Evolutionary conservation across 2,888 invertebrate genomes (phyloP).

Genomic region (Tachystola acroxantha): DNA sequence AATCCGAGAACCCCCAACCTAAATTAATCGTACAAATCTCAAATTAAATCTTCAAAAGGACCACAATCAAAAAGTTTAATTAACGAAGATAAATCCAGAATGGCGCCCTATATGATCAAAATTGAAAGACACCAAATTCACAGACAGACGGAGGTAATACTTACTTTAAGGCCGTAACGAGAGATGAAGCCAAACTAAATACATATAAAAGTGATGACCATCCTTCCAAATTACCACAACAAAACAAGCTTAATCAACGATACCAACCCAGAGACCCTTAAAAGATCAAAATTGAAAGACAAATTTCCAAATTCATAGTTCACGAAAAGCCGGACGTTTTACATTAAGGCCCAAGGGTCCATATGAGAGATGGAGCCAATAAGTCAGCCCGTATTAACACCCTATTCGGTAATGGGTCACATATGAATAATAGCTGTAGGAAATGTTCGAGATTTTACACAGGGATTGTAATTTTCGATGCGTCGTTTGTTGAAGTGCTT

Average conservation of each 20-base stretch:
- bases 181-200: too few species aligned
- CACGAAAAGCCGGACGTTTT: slow-evolving; percentile 4
- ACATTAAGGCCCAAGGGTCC: slow-evolving; percentile 39
- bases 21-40: too few species aligned
- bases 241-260: background rate
- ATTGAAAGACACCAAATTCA: too few species aligned
- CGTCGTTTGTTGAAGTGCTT: slow-evolving; percentile 1
- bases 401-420: slow-evolving; percentile 56
- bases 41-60: too few species aligned
- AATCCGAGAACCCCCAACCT: too few species aligned
- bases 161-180: too few species aligned
- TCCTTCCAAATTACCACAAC: too few species aligned
- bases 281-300: slow-evolving; percentile 2
- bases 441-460: slow-evolving; percentile 45
- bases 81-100: too few species aligned
- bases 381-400: slow-evolving; percentile 70
- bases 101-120: too few species aligned
- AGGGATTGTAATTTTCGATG: slow-evolving; percentile 22
- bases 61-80: too few species aligned
- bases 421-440: slow-evolving; percentile 62
- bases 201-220: too few species aligned
- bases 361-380: slow-evolving; percentile 63
- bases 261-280: background rate
- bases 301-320: slow-evolving; percentile 6
- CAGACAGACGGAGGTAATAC: too few species aligned